Evolutionary conservation across 2,888 invertebrate species (phyloP).

Genomic region (Drosophila diplacantha): DNA sequence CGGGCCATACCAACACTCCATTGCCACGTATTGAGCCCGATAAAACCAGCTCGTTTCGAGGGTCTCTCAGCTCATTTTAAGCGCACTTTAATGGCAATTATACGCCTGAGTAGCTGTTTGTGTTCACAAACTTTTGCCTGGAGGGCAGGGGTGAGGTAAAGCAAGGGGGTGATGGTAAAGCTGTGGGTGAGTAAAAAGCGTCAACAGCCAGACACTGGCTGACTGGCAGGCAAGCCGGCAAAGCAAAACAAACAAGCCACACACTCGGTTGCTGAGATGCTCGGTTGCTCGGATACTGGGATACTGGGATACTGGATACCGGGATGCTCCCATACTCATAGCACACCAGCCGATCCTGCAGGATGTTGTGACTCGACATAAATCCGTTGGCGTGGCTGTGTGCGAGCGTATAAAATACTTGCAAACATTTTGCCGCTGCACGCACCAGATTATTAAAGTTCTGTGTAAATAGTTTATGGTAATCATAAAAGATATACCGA

Average conservation of each 20-base stretch:
- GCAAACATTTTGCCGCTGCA: slow-evolving; percentile 42
- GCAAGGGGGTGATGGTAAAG: background rate
- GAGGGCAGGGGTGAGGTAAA: slow-evolving; percentile 5
- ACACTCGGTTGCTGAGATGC: slow-evolving; percentile 1
- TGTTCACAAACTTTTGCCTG: slow-evolving; percentile 46
- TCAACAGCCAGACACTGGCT: slow-evolving; percentile 27
- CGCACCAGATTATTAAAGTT: slow-evolving; percentile 56
- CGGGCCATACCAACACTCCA: slow-evolving; percentile 14
- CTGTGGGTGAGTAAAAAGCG: slow-evolving; percentile 25
- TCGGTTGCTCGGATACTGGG: slow-evolving; percentile 5
- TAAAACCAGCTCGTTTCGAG: slow-evolving; percentile 35
- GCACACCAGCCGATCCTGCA: slow-evolving; percentile 25
- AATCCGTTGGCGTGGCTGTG: slow-evolving; percentile 54
- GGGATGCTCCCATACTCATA: slow-evolving; percentile 1
- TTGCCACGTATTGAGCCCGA: slow-evolving; percentile 37
- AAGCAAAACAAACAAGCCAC: slow-evolving; percentile 31
- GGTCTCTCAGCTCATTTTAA: slow-evolving; percentile 44
- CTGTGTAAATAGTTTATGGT: slow-evolving; percentile 68
- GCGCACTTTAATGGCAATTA: slow-evolving; percentile 68
- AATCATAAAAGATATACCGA: slow-evolving; percentile 56
- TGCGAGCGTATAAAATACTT: slow-evolving; percentile 38
- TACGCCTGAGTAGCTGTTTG: slow-evolving; percentile 52
- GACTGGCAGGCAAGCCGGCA: slow-evolving; percentile 18
- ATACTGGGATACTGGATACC: background rate
- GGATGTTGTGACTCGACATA: slow-evolving; percentile 48